Base-by-base conservation (phyloP, 2,888 invertebrate genomes). In the Epinotia ramella region DNA sequence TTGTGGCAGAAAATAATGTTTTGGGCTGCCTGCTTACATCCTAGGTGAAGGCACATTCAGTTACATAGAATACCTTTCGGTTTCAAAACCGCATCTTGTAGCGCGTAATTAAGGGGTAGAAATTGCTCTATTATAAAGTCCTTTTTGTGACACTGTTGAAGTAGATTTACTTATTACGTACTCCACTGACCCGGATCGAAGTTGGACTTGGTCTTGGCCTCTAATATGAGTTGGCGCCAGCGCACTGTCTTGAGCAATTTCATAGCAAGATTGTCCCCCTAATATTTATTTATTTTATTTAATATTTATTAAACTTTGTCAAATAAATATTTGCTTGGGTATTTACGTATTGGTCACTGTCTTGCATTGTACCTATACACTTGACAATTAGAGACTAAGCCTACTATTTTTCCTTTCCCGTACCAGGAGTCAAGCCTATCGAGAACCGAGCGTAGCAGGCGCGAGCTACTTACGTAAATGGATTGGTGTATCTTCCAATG, bases 401-500 rank as follows among this genome's bases (percentile, higher is more conserved):
- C 13, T 49, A 16, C 53, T 13, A 53, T n/a, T 20, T 20, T 20
- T 53, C n/a, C 49, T 1, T 16, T 49, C 49, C 12, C 5, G 12
- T 49, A 16, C 12, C 46, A 46, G 46, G 16, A 13, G 49, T 6
- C 13, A 16, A 16, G 5, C 16, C 20, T 5, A 57, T 69, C 69
- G 75, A 75, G 76, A 76, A 72, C 72, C 62, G 16, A 12, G 40
- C 56, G 71, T 71, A 63, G 67, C 56, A 76, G 67, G 46, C 72
- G 76, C 76, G 56, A 46, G 72, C 75, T 67, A 76, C 71, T 76
- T 76, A 72, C 72, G 18, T 56, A 76, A 76, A 78, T 77, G 69
- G 64, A 73, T 76, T 68, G 76, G 76, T 76, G 72, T 76, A 76
- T 76, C 76, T 72, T 76, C 57, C 76, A 63, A 76, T 76, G 71